These are phyloP conservation scores for Erinaceus europaeus DNA, from an alignment of 2,113 vertebrate species.

Conservation along the genomic window DNA sequence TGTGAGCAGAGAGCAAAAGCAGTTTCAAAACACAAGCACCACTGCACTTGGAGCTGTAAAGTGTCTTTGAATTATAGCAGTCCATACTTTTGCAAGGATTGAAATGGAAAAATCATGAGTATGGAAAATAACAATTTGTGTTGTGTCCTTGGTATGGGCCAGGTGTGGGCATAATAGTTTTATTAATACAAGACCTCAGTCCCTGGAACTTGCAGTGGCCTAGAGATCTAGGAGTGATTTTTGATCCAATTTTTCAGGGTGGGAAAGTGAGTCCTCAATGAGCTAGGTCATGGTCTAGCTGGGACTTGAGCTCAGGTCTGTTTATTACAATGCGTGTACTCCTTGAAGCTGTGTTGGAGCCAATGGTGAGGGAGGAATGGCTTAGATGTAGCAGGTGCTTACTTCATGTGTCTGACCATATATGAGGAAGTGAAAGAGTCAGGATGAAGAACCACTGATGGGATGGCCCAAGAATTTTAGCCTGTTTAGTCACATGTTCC, in stretches of 20 bases:
- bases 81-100: not conserved
- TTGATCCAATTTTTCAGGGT: not conserved
- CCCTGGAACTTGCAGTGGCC: not conserved
- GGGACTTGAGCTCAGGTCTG: not conserved
- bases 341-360: not conserved
- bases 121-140: not conserved
- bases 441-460: not conserved
- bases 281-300: not conserved
- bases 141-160: not conserved
- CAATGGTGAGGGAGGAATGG: no score
- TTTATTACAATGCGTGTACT: not conserved
- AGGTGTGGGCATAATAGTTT: not conserved
- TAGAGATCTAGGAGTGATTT: not conserved
- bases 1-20: conserved; percentile 57
- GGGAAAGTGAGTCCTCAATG: not conserved
- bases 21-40: not conserved
- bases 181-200: not conserved
- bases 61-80: not conserved
- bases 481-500: not conserved
- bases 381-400: not conserved
- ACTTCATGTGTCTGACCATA: not conserved
- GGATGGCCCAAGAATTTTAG: not conserved
- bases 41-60: not conserved
- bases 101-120: not conserved
- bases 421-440: no score